Evolutionary conservation across 2,113 vertebrate species (phyloP).

Genomic region (Ictidomys tridecemlineatus): DNA sequence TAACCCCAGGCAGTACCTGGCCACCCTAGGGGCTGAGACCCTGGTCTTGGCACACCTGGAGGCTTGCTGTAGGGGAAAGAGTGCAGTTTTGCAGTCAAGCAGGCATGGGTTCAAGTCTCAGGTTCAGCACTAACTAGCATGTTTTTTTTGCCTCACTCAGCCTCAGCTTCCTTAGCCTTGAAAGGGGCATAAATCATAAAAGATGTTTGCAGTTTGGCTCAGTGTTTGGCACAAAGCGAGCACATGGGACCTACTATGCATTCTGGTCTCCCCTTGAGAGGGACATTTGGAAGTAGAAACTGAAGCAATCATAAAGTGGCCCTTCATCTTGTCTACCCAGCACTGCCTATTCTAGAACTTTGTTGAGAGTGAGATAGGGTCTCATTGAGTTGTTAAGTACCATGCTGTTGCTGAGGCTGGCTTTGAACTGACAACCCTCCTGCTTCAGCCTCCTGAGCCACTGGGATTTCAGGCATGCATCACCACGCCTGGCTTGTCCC

Average conservation of each 20-base stretch:
- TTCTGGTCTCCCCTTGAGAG: background rate
- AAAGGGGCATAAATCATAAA: background rate
- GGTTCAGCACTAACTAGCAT: no score
- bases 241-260: accelerated
- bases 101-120: background rate
- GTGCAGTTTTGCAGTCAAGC: background rate
- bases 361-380: no score
- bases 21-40: background rate
- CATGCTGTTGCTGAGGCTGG: no score
- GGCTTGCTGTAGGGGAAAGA: background rate
- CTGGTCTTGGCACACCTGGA: background rate
- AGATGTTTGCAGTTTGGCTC: background rate
- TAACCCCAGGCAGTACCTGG: background rate
- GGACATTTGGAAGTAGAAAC: background rate
- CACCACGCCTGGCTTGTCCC: no score
- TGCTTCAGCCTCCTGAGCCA: no score
- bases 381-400: no score
- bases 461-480: no score
- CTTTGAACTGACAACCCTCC: no score
- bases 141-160: background rate
- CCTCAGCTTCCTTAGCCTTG: background rate
- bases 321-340: accelerated
- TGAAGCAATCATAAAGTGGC: background rate
- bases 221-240: background rate
- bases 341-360: background rate